Conservation (phyloP, 2,113 vertebrate species). For the Mesitornis unicolor region DNA sequence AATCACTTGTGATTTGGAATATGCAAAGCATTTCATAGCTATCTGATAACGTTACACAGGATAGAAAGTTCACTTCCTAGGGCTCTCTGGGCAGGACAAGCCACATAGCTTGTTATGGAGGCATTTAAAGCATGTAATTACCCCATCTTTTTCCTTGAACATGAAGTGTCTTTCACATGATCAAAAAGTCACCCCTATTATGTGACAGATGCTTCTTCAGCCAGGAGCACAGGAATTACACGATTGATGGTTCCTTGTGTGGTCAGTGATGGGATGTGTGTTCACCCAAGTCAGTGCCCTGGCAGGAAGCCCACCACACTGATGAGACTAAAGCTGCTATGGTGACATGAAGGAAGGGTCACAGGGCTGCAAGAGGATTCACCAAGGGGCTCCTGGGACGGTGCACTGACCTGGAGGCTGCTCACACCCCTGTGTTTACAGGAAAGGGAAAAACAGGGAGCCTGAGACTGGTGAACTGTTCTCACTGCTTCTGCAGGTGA, state of each 20-base stretch:
- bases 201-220: neutral
- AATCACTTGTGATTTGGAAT: neutral
- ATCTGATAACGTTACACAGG: neutral
- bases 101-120: neutral
- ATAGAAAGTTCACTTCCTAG: neutral
- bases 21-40: neutral
- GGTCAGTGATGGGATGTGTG: neutral
- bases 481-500: neutral
- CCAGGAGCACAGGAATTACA: neutral
- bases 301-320: fast-evolving
- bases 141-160: neutral
- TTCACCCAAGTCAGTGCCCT: neutral
- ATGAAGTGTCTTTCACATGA: neutral
- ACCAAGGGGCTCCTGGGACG: fast-evolving
- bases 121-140: neutral
- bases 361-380: neutral
- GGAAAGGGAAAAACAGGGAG: neutral
- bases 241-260: neutral
- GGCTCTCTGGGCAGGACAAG: neutral
- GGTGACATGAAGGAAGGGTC: neutral
- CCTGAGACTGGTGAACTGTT: neutral
- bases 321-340: neutral
- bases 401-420: neutral
- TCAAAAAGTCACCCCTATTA: neutral
- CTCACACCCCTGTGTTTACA: neutral